Conservation (phyloP, 2,888 invertebrate genomes). For the Nephrotoma guestfalica region DNA sequence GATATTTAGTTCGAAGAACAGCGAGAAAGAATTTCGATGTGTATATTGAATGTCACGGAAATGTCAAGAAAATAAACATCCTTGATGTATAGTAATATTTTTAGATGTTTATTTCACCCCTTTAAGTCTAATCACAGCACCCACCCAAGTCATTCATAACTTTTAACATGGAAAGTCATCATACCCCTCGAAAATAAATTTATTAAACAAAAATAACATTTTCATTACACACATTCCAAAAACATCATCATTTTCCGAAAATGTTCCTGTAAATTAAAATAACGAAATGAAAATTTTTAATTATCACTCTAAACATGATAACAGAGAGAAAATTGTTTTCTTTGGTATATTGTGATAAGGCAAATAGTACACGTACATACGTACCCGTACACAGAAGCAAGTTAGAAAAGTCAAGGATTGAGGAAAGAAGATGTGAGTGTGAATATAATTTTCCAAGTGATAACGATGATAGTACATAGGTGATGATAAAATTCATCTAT, state of each 20-base stretch:
- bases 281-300: background rate
- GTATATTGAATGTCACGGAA: no score
- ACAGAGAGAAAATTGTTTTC: background rate
- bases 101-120: no score
- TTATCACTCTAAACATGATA: background rate
- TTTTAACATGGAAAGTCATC: no score
- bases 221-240: background rate
- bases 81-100: no score
- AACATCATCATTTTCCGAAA: background rate
- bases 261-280: background rate
- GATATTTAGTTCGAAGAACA: no score
- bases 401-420: background rate
- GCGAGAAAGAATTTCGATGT: no score
- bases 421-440: background rate
- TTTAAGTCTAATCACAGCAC: no score
- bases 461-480: background rate
- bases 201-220: background rate
- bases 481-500: background rate
- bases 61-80: no score
- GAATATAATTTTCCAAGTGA: background rate
- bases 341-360: background rate
- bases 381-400: background rate
- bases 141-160: no score
- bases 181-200: no score
- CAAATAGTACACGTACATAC: background rate